A percentile compares a stretch with the other conserved stretches of the same genome.
These are phyloP conservation scores for Leptinotarsa rubiginosa DNA, from an alignment of 2,888 invertebrate genomes.

Conservation along the genomic window DNA sequence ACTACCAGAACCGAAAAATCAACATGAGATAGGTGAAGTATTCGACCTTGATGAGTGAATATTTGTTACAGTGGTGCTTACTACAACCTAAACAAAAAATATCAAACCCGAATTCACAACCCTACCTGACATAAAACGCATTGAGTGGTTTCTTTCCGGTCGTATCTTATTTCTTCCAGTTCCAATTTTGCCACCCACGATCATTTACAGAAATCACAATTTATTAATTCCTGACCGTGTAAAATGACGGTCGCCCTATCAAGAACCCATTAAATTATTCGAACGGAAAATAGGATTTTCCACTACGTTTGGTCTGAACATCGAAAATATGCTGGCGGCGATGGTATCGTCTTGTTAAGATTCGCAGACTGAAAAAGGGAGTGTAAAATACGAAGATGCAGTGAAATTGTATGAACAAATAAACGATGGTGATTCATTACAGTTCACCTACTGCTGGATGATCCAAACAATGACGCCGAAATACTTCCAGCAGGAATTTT, in stretches of 20 bases:
- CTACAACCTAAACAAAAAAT: background rate
- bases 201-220: background rate
- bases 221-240: background rate
- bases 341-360: background rate
- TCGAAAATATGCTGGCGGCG: background rate
- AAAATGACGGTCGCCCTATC: background rate
- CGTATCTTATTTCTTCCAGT: background rate
- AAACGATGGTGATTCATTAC: too few species aligned
- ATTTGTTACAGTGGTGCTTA: too few species aligned
- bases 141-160: background rate
- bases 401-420: background rate
- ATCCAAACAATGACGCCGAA: too few species aligned
- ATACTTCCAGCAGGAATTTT: too few species aligned
- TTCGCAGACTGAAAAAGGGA: background rate
- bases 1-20: too few species aligned
- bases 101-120: background rate
- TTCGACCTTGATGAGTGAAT: too few species aligned
- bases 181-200: background rate
- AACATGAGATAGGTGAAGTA: too few species aligned
- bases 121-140: background rate
- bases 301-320: background rate
- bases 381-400: background rate
- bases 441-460: too few species aligned
- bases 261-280: conserved; percentile 1
- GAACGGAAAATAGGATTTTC: conserved; percentile 1